These are phyloP conservation scores for zebrafish (Danio rerio) DNA, from an alignment of 2,113 vertebrate species.

Conservation along the genomic window DNA sequence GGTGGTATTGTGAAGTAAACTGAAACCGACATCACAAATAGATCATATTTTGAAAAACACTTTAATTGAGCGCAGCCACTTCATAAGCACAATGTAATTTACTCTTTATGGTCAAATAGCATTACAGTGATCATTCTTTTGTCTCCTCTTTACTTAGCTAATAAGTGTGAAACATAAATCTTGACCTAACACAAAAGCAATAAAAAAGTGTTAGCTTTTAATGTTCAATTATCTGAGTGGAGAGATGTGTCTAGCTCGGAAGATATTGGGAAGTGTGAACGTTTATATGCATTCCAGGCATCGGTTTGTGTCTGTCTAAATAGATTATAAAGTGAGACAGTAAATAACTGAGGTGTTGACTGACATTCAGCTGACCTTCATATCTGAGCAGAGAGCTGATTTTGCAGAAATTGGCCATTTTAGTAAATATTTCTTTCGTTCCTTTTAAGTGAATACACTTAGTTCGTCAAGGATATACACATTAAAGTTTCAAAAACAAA, in stretches of 20 bases:
- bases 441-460: no score
- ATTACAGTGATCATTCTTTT: constrained; percentile 15
- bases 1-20: not conserved
- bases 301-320: not conserved
- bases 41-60: not conserved
- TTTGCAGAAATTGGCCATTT: no score
- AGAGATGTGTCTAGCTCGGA: not conserved
- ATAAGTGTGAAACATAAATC: constrained; percentile 19
- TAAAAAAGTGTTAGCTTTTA: constrained; percentile 4
- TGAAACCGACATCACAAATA: not conserved
- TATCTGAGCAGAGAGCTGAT: not conserved
- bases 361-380: not conserved
- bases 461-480: no score
- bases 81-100: constrained; percentile 20
- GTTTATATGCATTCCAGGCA: not conserved
- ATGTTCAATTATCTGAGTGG: constrained; percentile 34
- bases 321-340: not conserved
- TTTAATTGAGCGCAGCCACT: not conserved
- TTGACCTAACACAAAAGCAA: constrained; percentile 5
- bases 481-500: no score
- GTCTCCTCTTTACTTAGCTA: constrained; percentile 11
- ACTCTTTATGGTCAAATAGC: constrained; percentile 14
- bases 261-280: not conserved
- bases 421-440: no score
- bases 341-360: not conserved